Evolutionary conservation across 2,797 vertebrate species (phyloP), one percentile per base, ranked within the genome.

Genomic region (Takifugu rubripes): DNA sequence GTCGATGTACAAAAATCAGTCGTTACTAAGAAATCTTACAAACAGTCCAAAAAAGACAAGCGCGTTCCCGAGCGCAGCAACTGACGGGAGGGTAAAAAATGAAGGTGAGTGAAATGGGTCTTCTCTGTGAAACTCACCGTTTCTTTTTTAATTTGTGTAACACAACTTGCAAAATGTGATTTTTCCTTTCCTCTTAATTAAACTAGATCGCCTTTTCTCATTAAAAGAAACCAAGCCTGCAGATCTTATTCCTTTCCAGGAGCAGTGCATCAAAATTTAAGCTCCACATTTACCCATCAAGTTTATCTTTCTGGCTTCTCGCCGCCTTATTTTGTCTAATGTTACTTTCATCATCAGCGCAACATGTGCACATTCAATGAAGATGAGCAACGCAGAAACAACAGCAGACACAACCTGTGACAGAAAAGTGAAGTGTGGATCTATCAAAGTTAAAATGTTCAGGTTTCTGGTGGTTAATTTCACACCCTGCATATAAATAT

Each of bases 11-110:
- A 74, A 75, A 78, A 76, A 63, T 21, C 17, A 26, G 21, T 65
- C 46, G 52, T 76, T 46, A 50, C 26, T 51, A 46, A 61, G 47
- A 66, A 47, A 46, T 65, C 66, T 31, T 70, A 74, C 69, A 75
- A 75, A 70, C 25, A 65, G 54, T 56, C 63, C 54, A 74, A 75
- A 57, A 60, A 58, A 78, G 33, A 70, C 12, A 24, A 54, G 47
- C 49, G 40, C 25, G 46, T 40, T 49, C 52, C 36, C 42, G 47
- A 52, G 29, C 25, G 47, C 46, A 54, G 49, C 42, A 46, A 74
- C 31, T 64, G 14, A 68, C 56, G 26, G 72, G 52, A n/a, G 48
- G 55, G 56, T 54, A 42, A 55, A 78, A 25, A 29, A 21, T 58
- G 54, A 36, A 15, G 2, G 49, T 58, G 54, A 36, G 17, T 1